phyloP scores from a whole-genome alignment of 2,888 invertebrate genomes.

The Yponomeuta plumbellus region DNA sequence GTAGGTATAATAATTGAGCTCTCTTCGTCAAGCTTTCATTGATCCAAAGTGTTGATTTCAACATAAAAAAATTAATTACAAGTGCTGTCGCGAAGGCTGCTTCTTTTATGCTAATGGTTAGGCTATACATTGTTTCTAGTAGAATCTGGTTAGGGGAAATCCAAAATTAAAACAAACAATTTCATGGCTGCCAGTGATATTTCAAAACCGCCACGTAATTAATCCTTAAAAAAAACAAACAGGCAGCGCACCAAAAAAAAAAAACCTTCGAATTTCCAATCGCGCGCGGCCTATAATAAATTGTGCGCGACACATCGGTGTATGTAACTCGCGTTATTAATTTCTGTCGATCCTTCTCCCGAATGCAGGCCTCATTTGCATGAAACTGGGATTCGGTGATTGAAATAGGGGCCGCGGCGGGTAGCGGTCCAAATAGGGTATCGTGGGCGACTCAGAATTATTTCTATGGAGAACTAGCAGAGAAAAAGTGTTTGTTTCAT shows the following conservation, averaged over 20 bases:
- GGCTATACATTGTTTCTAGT: too few relatives aligned
- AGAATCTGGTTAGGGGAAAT: too few relatives aligned
- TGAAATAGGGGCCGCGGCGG: not conserved
- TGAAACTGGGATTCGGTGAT: not conserved
- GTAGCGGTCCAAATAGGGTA: not conserved
- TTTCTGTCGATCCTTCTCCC: not conserved
- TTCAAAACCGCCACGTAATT: too few relatives aligned
- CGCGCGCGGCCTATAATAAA: not conserved
- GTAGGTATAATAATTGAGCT: too few relatives aligned
- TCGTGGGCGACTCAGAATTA: not conserved
- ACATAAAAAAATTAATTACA: too few relatives aligned
- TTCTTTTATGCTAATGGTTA: too few relatives aligned
- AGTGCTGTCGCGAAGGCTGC: too few relatives aligned
- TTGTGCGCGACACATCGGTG: not conserved
- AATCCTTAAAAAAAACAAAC: not conserved
- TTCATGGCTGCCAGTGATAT: too few relatives aligned
- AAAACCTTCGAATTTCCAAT: not conserved
- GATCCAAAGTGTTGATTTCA: too few relatives aligned
- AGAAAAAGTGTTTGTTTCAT: too few relatives aligned
- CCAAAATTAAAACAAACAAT: too few relatives aligned
- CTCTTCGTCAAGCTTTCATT: too few relatives aligned
- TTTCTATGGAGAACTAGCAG: not conserved
- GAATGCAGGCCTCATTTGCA: not conserved
- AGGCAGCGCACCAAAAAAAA: not conserved
- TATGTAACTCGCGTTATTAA: slow-evolving; percentile 2